These are phyloP conservation scores for Stenotaenia linearis DNA, from an alignment of 2,888 invertebrate species.

Conservation along the genomic window DNA sequence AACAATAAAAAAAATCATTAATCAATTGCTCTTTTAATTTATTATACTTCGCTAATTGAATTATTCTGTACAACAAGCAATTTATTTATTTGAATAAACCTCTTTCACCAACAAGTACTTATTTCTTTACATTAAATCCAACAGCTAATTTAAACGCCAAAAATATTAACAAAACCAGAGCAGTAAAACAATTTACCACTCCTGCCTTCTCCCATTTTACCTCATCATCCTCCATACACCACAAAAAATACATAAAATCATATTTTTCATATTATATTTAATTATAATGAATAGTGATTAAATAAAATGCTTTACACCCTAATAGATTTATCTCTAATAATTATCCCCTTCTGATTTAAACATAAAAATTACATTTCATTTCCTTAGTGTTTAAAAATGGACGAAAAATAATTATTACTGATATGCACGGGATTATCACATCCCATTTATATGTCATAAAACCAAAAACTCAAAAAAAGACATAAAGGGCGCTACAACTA, in stretches of 20 bases:
- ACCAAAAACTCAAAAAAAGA: background rate
- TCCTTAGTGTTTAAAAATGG: background rate
- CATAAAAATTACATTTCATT: background rate
- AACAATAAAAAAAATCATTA: background rate
- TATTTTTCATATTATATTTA: background rate
- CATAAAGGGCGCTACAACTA: too few relatives aligned
- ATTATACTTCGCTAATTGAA: background rate
- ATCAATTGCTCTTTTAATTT: background rate
- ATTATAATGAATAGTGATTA: background rate
- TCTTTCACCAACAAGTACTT: background rate
- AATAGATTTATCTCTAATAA: background rate
- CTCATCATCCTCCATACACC: background rate
- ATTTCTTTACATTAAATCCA: background rate
- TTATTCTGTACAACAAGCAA: background rate
- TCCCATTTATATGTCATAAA: background rate
- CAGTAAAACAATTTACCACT: background rate
- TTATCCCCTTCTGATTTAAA: background rate
- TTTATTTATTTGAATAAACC: background rate
- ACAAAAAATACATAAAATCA: background rate
- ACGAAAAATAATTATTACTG: background rate
- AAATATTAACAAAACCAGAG: background rate
- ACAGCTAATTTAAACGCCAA: background rate
- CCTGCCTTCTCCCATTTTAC: background rate
- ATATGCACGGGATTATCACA: background rate
- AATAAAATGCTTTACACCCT: background rate